Conservation (phyloP, 2,888 invertebrate species). For the Drosophila longiperda region DNA sequence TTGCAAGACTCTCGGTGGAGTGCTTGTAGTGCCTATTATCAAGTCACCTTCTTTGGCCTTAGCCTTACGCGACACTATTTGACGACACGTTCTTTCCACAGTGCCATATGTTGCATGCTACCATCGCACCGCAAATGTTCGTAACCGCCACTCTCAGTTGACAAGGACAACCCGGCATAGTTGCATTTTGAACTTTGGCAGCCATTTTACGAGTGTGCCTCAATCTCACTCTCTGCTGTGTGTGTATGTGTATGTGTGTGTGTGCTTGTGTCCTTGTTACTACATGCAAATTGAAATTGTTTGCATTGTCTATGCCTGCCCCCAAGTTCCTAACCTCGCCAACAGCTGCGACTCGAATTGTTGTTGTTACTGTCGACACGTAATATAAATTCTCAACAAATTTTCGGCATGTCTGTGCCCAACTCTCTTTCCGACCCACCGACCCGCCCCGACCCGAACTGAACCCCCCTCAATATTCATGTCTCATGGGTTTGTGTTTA, state of each 20-base stretch:
- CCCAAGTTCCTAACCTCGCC: slow-evolving; percentile 61
- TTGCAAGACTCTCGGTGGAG: slow-evolving; percentile 13
- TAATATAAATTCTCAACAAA: slow-evolving; percentile 76
- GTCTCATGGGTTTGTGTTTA: slow-evolving; percentile 54
- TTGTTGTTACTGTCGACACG: slow-evolving; percentile 69
- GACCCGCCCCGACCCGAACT: not conserved
- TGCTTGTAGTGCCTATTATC: slow-evolving; percentile 19
- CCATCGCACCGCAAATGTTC: slow-evolving; percentile 39
- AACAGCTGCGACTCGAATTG: slow-evolving; percentile 45
- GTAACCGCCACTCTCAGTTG: slow-evolving; percentile 37
- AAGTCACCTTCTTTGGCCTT: slow-evolving; percentile 42
- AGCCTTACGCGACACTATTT: slow-evolving; percentile 18
- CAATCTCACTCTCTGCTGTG: slow-evolving; percentile 8
- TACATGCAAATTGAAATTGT: slow-evolving; percentile 80
- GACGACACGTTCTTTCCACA: slow-evolving; percentile 46
- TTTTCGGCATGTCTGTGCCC: slow-evolving; percentile 59
- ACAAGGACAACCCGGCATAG: slow-evolving; percentile 55
- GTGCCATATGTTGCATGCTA: slow-evolving; percentile 26
- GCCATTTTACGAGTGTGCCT: slow-evolving; percentile 50
- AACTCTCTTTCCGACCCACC: not conserved
- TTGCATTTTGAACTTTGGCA: slow-evolving; percentile 73
- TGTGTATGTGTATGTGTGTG: slow-evolving; percentile 9
- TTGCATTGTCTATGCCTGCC: slow-evolving; percentile 72
- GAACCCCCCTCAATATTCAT: slow-evolving; percentile 15
- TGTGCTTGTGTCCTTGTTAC: slow-evolving; percentile 60